phyloP scores from a whole-genome alignment of 37 sponge, comb jelly and placozoan genomes.

The Corticium candelabrum region DNA sequence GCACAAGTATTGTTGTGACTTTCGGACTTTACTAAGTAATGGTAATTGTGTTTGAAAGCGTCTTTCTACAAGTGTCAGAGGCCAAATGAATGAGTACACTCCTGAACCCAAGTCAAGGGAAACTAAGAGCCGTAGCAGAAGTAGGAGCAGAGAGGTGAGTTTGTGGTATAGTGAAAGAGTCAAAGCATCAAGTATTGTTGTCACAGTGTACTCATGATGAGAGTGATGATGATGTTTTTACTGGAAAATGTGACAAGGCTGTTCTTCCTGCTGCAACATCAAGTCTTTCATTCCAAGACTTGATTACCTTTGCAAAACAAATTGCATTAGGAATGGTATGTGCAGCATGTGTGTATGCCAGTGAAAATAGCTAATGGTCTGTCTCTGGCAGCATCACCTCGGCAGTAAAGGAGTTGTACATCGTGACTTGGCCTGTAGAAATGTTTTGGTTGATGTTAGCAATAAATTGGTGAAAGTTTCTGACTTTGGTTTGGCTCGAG shows the following conservation, averaged over 20 bases:
- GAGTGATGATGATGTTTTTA: background rate
- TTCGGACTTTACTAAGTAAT: no score
- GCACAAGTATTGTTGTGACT: no score
- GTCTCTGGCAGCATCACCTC: background rate
- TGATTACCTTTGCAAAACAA: background rate
- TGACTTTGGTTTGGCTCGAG: background rate
- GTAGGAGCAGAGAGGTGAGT: no score
- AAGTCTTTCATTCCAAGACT: background rate
- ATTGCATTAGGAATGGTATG: background rate
- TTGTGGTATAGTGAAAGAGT: no score
- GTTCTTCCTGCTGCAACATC: background rate
- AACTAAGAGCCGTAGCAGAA: no score
- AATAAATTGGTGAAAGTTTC: background rate
- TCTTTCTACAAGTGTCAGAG: no score
- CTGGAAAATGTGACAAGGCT: background rate
- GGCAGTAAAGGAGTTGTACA: background rate
- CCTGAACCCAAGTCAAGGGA: background rate
- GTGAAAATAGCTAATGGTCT: background rate
- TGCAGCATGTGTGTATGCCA: background rate
- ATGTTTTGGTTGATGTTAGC: background rate
- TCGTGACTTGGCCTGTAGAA: background rate
- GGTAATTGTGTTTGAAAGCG: no score
- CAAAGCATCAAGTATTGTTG: no score
- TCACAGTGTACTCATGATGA: no score
- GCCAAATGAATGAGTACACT: background rate